These are phyloP conservation scores for Apomyelois bistriatella DNA, from an alignment of 2,888 invertebrate species.

Conservation along the genomic window DNA sequence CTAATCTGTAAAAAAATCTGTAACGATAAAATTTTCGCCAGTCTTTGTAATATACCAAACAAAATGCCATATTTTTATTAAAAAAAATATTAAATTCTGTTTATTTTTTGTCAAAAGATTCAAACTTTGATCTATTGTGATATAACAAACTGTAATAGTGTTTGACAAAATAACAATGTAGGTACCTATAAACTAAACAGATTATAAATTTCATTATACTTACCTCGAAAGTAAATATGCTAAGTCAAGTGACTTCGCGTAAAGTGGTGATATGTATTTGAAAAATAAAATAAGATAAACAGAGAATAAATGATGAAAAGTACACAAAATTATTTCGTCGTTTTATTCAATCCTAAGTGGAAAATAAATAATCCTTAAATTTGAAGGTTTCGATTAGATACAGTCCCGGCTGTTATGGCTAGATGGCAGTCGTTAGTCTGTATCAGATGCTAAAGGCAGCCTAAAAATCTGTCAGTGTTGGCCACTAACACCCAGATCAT, in stretches of 20 bases:
- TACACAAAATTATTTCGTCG: slow-evolving; percentile 30
- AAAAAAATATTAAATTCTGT: neutral
- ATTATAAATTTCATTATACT: neutral
- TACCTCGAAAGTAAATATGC: too few species aligned
- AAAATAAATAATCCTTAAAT: too few species aligned
- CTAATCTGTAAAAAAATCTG: too few species aligned
- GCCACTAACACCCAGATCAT: too few species aligned
- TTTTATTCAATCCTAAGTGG: slow-evolving; percentile 29
- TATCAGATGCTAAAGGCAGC: too few species aligned
- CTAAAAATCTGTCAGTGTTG: too few species aligned
- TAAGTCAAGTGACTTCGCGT: neutral
- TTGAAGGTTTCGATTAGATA: too few species aligned
- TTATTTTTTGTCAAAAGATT: neutral
- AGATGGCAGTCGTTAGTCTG: too few species aligned
- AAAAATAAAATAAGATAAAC: slow-evolving; percentile 26
- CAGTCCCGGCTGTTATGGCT: too few species aligned
- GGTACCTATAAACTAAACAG: too few species aligned
- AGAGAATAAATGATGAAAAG: slow-evolving; percentile 41
- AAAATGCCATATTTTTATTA: neutral
- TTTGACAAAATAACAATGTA: too few species aligned
- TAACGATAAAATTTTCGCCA: too few species aligned
- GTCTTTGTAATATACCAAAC: neutral
- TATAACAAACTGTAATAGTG: neutral
- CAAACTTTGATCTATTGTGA: neutral
- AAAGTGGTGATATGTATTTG: slow-evolving; percentile 2